Evolutionary conservation across 1,140 invertebrate genomes (phyloP), one percentile per base, ranked within the genome.

Genomic region (Bombus superbus): DNA sequence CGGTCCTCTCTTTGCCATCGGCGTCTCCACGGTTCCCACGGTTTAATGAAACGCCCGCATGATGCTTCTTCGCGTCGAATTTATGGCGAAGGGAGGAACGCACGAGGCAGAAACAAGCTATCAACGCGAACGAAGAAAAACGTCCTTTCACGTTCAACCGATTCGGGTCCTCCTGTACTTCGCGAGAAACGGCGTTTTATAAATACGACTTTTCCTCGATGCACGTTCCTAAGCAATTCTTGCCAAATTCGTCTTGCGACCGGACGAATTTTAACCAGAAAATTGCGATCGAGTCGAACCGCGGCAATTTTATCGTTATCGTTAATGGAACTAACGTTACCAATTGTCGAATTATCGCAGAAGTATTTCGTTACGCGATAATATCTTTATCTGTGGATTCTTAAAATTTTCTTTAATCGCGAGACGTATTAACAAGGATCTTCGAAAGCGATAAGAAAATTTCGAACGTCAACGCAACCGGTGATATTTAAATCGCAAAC

Each of bases 11-110:
- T 15, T 32, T 64, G 15, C 80, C 62, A 69, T 83, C 64, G 81
- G 71, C 74, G 74, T 44, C n/a, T 40, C 9, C 9, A 28, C 6
- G 38, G 18, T 35, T 59, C 44, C 64, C 47, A 13, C 40, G 47
- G 5, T 53, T 85, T 88, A 75, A 81, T 75, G 78, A 78, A 88
- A 83, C 62, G 69, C 57, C 32, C 22, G 38, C 25, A 28, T 44
- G 25, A 28, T 44, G 25, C 76, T 69, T 35, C 71, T 35, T 59
- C 13, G 10, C 40, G 8, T 42, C 3, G 18, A 79, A 62, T 71
- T 59, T 71, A 84, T 10, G 40, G 32, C 15, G 38, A 32, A 8
- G 38, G n/a, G 32, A 74, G 64, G 28, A 35, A 78, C 9, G 64
- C 62, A 4, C 18, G 72, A 32, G 25, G 59, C 25, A n/a, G 35